phyloP scores from a whole-genome alignment of 2,888 invertebrate genomes.

The Cenopis cana region DNA sequence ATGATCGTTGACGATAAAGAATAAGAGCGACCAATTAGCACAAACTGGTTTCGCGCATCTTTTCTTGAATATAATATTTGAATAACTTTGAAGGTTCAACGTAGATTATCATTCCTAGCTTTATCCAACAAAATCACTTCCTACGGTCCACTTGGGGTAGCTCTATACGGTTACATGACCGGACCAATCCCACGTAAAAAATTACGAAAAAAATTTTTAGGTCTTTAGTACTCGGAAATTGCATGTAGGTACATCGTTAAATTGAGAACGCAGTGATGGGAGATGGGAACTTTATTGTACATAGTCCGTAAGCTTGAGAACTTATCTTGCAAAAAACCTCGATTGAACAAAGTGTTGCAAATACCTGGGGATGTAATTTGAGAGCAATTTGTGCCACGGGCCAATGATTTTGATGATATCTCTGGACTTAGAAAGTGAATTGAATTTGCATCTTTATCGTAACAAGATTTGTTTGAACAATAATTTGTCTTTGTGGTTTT shows the following conservation, averaged over 20 bases:
- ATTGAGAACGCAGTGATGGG: constrained; percentile 22
- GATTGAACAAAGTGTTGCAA: constrained; percentile 12
- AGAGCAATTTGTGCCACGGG: constrained; percentile 31
- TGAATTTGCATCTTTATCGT: constrained; percentile 12
- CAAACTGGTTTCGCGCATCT: neutral
- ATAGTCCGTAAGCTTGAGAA: constrained; percentile 28
- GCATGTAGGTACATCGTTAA: constrained; percentile 14
- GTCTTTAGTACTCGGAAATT: constrained; percentile 20
- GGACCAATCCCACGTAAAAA: neutral
- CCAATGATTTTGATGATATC: constrained; percentile 38
- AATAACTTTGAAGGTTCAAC: no score
- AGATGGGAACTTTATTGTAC: constrained; percentile 36
- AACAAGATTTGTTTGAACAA: neutral
- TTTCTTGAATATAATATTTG: neutral
- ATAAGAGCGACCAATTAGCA: no score
- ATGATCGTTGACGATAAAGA: no score
- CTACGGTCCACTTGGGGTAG: no score
- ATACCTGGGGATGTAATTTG: constrained; percentile 29
- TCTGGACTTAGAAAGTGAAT: constrained; percentile 21
- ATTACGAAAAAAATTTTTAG: constrained; percentile 5
- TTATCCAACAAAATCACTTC: no score
- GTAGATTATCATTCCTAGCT: no score
- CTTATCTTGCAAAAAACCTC: constrained; percentile 17
- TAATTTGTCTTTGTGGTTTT: neutral
- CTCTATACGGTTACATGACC: neutral